phyloP scores from a whole-genome alignment of 2,797 vertebrate genomes.

The Helarctos malayanus region DNA sequence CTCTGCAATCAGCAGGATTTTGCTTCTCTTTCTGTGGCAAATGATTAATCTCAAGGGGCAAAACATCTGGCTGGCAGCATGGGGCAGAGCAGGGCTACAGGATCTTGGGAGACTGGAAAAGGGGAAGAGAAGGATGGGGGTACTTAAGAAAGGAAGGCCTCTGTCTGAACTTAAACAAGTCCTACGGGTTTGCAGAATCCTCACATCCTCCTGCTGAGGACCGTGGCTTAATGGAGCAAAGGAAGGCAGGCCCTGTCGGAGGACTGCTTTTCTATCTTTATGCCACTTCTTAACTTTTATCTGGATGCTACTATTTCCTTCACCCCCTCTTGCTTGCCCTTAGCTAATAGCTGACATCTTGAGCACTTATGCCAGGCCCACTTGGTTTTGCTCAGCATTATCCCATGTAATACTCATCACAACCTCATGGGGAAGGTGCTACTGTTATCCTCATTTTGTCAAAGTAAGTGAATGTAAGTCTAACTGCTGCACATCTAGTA shows the following conservation, averaged over 20 bases:
- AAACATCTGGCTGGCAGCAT: constrained; percentile 66
- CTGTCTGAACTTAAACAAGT: constrained; percentile 62
- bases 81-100: neutral
- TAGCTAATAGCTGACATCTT: neutral
- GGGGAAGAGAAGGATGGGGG: neutral
- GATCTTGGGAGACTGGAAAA: neutral
- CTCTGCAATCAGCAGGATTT: constrained; percentile 40
- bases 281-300: neutral
- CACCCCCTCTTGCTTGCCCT: neutral
- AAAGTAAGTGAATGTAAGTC: neutral
- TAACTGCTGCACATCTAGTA: neutral
- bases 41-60: constrained; percentile 27
- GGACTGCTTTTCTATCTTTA: constrained; percentile 50
- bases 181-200: neutral
- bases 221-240: constrained; percentile 16
- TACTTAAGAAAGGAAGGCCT: neutral
- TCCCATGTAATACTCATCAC: neutral
- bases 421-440: neutral
- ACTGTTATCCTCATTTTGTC: neutral
- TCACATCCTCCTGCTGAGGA: constrained; percentile 2
- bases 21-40: constrained; percentile 53
- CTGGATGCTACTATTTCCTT: neutral
- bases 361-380: neutral
- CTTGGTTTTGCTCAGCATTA: neutral
- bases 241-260: neutral